Percentiles rank a stretch among this genome's conserved stretches.
phyloP scores from a whole-genome alignment of 2,113 vertebrate genomes.

The Daboia siamensis region DNA sequence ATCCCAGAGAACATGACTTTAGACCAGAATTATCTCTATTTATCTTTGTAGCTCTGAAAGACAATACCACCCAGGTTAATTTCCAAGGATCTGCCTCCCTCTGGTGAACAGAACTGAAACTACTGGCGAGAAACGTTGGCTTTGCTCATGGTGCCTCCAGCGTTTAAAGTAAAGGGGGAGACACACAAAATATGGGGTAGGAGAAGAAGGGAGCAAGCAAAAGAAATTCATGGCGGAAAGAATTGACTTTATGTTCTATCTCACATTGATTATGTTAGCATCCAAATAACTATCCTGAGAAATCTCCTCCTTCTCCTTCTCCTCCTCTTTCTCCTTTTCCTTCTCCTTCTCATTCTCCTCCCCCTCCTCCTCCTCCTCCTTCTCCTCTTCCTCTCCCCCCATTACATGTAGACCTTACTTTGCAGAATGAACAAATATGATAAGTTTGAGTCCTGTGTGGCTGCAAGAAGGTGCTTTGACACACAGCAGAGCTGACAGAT shows the following conservation, averaged over 20 bases:
- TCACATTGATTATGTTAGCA: not conserved
- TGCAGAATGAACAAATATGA: not conserved
- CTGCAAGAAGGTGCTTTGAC: conserved; percentile 45
- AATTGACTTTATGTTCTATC: conserved; percentile 10
- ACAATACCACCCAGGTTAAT: not conserved
- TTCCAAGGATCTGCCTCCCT: conserved; percentile 20
- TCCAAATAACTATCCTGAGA: not conserved
- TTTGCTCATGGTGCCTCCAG: too few species aligned
- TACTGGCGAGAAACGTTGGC: too few species aligned
- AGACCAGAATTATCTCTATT: not conserved
- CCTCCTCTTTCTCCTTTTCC: not conserved
- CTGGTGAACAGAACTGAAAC: conserved; percentile 1
- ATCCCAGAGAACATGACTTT: not conserved
- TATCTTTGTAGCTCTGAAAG: not conserved
- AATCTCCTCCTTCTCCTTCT: not conserved
- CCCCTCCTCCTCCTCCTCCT: too few species aligned
- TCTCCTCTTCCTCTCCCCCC: not conserved
- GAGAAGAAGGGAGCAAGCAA: not conserved
- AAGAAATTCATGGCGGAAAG: not conserved
- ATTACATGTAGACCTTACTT: not conserved
- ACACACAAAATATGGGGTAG: not conserved
- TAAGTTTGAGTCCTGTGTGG: conserved; percentile 22
- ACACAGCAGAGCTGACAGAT: conserved; percentile 23
- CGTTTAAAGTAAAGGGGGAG: not conserved
- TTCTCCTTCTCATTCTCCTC: too few species aligned